These are phyloP conservation scores for Quadroppia sp. DNA, from an alignment of 2,888 invertebrate genomes.

Conservation along the genomic window DNA sequence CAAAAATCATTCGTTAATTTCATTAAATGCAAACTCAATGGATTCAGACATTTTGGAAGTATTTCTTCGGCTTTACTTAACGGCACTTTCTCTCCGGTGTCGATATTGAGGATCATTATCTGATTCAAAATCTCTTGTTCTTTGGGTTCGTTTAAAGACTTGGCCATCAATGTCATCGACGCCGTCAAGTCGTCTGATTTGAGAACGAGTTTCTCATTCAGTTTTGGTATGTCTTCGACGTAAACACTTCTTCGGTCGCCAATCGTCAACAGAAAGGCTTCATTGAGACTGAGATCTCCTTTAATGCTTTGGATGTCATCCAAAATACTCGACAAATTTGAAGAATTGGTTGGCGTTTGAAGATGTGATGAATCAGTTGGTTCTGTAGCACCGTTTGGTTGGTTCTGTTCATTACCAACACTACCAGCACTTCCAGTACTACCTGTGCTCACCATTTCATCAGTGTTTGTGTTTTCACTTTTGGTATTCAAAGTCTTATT, in stretches of 20 bases:
- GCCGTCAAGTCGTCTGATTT: conserved; percentile 2
- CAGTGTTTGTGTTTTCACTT: background rate
- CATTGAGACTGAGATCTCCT: conserved; percentile 42
- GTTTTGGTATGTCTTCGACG: conserved; percentile 21
- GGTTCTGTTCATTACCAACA: background rate
- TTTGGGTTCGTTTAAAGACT: background rate
- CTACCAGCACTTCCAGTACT: background rate
- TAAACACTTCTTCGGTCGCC: conserved; percentile 35
- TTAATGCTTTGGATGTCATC: conserved; percentile 44
- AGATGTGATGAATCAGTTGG: conserved; percentile 1
- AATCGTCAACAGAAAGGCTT: background rate
- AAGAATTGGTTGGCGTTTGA: background rate
- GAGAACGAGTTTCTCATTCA: background rate
- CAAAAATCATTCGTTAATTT: conserved; percentile 61
- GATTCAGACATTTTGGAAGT: conserved; percentile 84
- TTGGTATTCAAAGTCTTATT: background rate
- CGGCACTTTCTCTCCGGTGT: conserved; percentile 82
- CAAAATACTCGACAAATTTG: conserved; percentile 38
- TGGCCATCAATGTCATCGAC: conserved; percentile 13
- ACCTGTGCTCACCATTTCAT: background rate
- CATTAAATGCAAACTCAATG: conserved; percentile 90
- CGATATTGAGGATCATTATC: conserved; percentile 63
- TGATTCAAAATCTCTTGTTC: conserved; percentile 66
- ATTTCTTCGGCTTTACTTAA: conserved; percentile 91
- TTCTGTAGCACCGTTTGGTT: background rate